phyloP scores from a whole-genome alignment of 2,797 vertebrate genomes.

The Perodicticus potto region DNA sequence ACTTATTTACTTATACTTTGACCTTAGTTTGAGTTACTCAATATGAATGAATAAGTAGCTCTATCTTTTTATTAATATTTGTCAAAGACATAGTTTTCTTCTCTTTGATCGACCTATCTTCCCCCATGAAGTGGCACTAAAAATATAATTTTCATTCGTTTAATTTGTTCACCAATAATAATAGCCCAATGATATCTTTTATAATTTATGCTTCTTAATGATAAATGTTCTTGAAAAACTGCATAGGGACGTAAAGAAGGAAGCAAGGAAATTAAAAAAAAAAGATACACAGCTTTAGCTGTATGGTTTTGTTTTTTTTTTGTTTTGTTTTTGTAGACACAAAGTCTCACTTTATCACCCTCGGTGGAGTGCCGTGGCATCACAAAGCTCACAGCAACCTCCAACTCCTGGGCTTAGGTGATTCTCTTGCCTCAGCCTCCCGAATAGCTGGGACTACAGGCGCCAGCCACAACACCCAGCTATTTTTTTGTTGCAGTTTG shows the following conservation, averaged over 20 bases:
- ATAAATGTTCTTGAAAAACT: neutral
- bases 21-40: neutral
- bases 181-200: neutral
- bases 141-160: neutral
- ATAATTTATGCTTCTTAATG: conserved; percentile 20
- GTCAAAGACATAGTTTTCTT: neutral
- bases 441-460: no score
- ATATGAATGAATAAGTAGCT: neutral
- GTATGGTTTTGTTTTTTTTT: no score
- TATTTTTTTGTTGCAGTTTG: no score
- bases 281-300: neutral
- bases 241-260: neutral
- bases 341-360: no score
- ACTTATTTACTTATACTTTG: neutral
- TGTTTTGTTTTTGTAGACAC: no score
- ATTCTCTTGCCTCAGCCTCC: no score
- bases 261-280: conserved; percentile 1
- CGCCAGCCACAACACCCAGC: no score
- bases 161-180: neutral
- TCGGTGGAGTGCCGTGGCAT: no score
- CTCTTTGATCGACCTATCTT: neutral
- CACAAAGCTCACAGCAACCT: no score
- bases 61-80: neutral
- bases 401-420: no score
- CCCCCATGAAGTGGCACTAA: neutral